Evolutionary conservation across 2,888 invertebrate species (phyloP), one percentile per base, ranked within the genome.

Genomic region (Ichneumoninae sp.): DNA sequence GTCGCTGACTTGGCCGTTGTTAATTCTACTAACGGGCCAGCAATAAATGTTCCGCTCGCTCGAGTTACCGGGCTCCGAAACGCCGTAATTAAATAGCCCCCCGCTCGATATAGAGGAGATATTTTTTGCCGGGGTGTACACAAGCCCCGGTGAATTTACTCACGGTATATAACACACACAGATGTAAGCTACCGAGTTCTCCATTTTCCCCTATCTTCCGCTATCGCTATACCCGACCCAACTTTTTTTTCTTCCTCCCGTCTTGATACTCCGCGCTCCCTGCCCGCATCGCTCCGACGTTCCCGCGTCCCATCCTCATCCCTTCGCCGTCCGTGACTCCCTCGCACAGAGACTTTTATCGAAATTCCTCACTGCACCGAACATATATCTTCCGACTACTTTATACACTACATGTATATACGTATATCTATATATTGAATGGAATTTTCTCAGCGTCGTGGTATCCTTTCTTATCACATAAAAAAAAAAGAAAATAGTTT

Each of bases 51-150:
- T n/a, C 16, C 10, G 40, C 47, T 62, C 44, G 26, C 74, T 69
- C 50, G 54, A 54, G 44, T 68, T 50, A 50, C 19, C 60, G 74
- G 62, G 60, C 74, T 69, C 69, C 40, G 78, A 70, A n/a, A 40
- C 47, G 50, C 69, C 33, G 68, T 71, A 40, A 47, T 65, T 66
- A 54, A 79, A 54, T 36, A 57, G 54, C 30, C 10, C 22, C 26
- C 10, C 7, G 65, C 68, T 62, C 44, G 70, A 70, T 75, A 79
- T 80, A 75, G 71, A 76, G 70, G 83, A 60, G 82, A 69, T 66
- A 65, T 70, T 52, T 69, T 69, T 69, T 69, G 16, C 54, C 30
- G 19, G 60, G 44, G 4, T 36, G 65, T 69, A 68, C 30, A 36
- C 54, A 60, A 22, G 72, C 44, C 40, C 70, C 36, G 60, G 60